Conservation (phyloP, 2,113 vertebrate species). For the Eudyptes chrysolophus region DNA sequence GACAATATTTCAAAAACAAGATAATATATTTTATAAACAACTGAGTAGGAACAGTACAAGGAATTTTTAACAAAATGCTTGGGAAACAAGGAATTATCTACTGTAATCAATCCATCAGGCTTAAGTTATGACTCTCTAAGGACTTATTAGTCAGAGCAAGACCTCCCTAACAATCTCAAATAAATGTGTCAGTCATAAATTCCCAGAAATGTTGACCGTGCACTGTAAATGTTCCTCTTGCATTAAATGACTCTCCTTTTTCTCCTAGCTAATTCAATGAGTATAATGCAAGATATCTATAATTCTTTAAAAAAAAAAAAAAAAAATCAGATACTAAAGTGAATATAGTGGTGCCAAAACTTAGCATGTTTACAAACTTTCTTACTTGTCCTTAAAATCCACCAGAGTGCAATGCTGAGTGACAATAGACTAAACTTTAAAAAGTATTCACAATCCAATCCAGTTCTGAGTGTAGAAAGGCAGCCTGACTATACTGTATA, state of each 20-base stretch:
- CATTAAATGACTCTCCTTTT: background rate
- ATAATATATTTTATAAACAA: slow-evolving; percentile 13
- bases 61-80: background rate
- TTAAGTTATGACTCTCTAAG: slow-evolving; percentile 59
- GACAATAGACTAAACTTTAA: background rate
- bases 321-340: background rate
- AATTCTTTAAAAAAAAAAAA: background rate
- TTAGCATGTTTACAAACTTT: background rate
- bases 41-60: background rate
- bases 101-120: slow-evolving; percentile 12
- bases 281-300: background rate
- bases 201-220: slow-evolving; percentile 50
- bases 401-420: background rate
- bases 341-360: background rate
- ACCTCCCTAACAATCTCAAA: slow-evolving; percentile 31
- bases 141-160: slow-evolving; percentile 34
- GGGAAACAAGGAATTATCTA: slow-evolving; percentile 26
- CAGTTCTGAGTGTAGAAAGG: background rate
- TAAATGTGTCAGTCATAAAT: slow-evolving; percentile 53
- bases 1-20: slow-evolving; percentile 20
- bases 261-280: background rate
- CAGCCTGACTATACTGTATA: background rate
- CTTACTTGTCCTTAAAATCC: background rate
- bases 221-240: background rate
- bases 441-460: background rate